A percentile compares a stretch with the other conserved stretches of the same genome.
Conservation (phyloP, 2,888 invertebrate genomes). For the Calameuta filiformis region DNA sequence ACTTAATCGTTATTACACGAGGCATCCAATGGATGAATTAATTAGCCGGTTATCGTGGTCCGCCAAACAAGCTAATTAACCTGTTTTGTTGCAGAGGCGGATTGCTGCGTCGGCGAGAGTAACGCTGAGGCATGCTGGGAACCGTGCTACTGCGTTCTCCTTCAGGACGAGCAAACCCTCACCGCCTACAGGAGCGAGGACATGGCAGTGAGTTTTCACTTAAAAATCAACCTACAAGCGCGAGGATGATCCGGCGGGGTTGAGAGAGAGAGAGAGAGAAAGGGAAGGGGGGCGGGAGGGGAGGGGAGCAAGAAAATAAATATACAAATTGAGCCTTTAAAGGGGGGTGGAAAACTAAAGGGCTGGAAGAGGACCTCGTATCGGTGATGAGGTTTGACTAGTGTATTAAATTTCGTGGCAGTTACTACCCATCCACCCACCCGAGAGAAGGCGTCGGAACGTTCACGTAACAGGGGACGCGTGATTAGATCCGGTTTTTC, state of each 20-base stretch:
- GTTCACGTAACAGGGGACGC: slow-evolving; percentile 43
- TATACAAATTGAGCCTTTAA: not conserved
- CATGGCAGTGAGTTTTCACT: slow-evolving; percentile 75
- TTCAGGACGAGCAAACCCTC: slow-evolving; percentile 80
- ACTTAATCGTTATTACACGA: not conserved
- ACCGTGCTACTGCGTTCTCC: slow-evolving; percentile 82
- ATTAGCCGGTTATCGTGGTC: not conserved
- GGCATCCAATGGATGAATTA: not conserved
- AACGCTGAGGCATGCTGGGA: slow-evolving; percentile 77
- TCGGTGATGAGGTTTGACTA: not conserved
- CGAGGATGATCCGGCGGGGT: not conserved
- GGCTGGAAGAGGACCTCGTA: not conserved
- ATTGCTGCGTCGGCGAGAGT: slow-evolving; percentile 68
- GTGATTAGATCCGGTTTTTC: slow-evolving; percentile 38
- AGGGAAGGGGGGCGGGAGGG: not conserved
- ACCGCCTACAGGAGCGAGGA: slow-evolving; percentile 83
- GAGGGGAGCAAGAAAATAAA: not conserved
- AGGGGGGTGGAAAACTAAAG: not conserved
- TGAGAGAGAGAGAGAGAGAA: no score
- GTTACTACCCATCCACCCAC: not conserved
- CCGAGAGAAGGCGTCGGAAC: slow-evolving; percentile 23
- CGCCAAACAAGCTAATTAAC: slow-evolving; percentile 5
- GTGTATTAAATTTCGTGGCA: not conserved
- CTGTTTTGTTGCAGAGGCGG: slow-evolving; percentile 57
- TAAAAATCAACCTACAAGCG: not conserved